phyloP scores from a whole-genome alignment of 64 coral and sea anemone species.

The Acropora yongei region DNA sequence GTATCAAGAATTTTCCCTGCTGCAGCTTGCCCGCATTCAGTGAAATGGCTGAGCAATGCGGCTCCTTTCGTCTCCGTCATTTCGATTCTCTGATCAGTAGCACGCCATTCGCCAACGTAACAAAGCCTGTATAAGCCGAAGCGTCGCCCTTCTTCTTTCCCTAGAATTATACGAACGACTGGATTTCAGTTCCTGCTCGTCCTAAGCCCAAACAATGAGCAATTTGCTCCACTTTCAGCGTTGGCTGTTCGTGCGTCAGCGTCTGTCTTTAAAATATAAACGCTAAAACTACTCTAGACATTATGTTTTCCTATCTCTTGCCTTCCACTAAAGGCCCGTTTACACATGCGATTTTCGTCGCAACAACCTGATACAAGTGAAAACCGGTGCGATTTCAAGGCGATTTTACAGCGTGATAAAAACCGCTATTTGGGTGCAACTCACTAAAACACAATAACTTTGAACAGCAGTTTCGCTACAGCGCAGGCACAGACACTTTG shows the following conservation, averaged over 20 bases:
- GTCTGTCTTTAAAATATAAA: constrained; percentile 30
- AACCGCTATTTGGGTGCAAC: no score
- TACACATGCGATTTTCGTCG: no score
- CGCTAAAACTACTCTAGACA: not conserved
- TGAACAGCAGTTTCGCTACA: no score
- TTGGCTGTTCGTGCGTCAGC: no score
- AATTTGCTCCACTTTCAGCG: not conserved
- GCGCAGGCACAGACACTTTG: no score
- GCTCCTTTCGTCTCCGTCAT: not conserved
- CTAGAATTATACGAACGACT: not conserved
- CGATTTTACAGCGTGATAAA: no score
- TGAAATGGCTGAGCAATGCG: not conserved
- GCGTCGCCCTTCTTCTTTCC: not conserved
- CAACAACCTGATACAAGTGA: no score
- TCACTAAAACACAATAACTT: no score
- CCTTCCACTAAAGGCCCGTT: no score
- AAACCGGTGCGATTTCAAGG: no score
- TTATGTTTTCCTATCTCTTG: not conserved
- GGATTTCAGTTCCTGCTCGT: constrained; percentile 48
- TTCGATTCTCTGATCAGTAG: not conserved
- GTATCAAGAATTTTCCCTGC: constrained; percentile 12
- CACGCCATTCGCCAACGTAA: constrained; percentile 6
- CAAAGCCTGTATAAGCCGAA: not conserved
- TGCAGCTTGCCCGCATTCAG: not conserved
- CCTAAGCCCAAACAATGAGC: not conserved